A percentile compares a stretch with the other conserved stretches of the same genome.
Evolutionary conservation across 2,113 vertebrate species (phyloP).

Genomic region (Lutjanus erythropterus): DNA sequence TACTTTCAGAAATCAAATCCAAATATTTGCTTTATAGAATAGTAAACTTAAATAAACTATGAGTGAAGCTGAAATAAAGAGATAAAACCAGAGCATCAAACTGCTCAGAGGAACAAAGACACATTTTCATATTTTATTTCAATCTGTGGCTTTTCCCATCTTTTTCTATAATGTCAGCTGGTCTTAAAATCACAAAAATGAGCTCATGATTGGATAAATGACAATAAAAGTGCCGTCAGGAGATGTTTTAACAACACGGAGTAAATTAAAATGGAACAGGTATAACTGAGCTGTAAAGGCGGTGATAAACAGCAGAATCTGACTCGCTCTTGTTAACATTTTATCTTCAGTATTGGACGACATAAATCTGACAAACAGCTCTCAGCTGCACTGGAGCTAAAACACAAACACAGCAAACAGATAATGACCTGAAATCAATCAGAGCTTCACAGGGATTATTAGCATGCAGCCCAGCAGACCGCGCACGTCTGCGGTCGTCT

Average conservation of each 20-base stretch:
- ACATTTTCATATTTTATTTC: constrained; percentile 7
- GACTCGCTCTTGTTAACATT: constrained; percentile 31
- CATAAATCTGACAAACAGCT: constrained; percentile 35
- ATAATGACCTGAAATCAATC: constrained; percentile 42
- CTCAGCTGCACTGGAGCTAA: not conserved
- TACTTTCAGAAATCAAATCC: not conserved
- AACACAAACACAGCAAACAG: constrained; percentile 45
- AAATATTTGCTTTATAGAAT: not conserved
- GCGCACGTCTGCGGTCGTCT: not conserved
- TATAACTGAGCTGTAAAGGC: not conserved
- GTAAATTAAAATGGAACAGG: constrained; percentile 15
- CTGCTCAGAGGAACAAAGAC: not conserved
- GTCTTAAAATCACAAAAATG: constrained; percentile 23
- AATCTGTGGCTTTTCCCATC: not conserved
- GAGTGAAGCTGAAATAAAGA: not conserved
- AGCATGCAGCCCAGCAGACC: not conserved
- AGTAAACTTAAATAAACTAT: not conserved
- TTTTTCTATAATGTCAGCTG: not conserved
- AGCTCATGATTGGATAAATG: constrained; percentile 26
- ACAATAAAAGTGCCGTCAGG: constrained; percentile 5
- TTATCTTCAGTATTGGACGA: constrained; percentile 6
- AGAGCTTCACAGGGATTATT: constrained; percentile 1
- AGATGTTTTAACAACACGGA: not conserved
- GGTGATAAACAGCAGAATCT: not conserved
- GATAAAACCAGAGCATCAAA: not conserved